Percentiles rank a stretch among this genome's conserved stretches.
phyloP scores from a whole-genome alignment of 2,113 vertebrate genomes.

The Alexandromys fortis region DNA sequence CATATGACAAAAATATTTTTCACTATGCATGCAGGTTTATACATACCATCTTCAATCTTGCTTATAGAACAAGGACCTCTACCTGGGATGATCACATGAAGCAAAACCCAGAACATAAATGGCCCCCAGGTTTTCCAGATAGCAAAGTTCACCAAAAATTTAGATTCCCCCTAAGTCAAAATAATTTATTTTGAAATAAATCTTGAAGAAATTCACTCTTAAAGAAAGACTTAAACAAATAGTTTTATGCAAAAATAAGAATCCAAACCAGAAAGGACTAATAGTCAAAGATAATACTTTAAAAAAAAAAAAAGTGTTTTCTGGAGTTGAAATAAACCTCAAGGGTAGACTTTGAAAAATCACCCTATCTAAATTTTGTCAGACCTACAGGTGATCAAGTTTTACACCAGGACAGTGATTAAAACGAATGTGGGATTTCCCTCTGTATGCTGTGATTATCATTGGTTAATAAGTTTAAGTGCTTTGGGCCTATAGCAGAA shows the following conservation, averaged over 20 bases:
- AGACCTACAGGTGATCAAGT: not conserved
- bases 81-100: not conserved
- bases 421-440: not conserved
- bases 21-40: accelerated
- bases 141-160: not conserved
- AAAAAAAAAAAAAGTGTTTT: not conserved
- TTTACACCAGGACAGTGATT: not conserved
- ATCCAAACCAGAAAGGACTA: not conserved
- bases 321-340: not conserved
- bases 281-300: not conserved
- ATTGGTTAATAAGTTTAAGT: too few relatives aligned
- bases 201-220: not conserved
- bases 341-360: not conserved
- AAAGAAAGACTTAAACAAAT: not conserved
- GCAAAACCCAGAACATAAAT: not conserved
- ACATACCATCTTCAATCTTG: not conserved
- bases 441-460: too few relatives aligned
- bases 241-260: not conserved
- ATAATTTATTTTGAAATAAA: not conserved
- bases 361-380: not conserved
- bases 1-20: not conserved
- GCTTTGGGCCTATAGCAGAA: too few relatives aligned
- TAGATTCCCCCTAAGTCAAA: not conserved
- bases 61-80: not conserved
- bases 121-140: not conserved